Base-by-base conservation (phyloP, 2,888 invertebrate genomes). In the Abrostola triplasia region DNA sequence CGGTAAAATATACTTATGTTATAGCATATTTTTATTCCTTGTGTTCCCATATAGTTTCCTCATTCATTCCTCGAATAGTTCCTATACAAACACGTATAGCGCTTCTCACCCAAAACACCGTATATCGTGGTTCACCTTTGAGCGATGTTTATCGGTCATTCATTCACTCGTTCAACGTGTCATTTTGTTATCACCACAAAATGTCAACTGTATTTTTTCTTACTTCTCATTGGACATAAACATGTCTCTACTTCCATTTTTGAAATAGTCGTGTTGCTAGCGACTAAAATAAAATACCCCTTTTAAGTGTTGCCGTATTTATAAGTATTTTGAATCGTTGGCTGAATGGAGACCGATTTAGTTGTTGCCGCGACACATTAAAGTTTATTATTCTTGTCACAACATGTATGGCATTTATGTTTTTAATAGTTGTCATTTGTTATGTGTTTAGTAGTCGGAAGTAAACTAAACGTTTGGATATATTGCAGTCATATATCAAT, bases 321-420 rank as follows among this genome's bases (percentile, higher is more conserved):
- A 73, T 64, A 60, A n/a, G 48, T 59, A 38, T 62, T 47, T 50
- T 55, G 64, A 67, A 64, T 64, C 49, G 63, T 67, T 47, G 51
- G 42, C 8, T 68, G 64, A 71, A 71, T 73, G 66, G 56, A 65
- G 68, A 79, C 64, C 66, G 74, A 75, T 79, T 66, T 69, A 75
- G 42, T 44, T 57, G 42, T 54, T 60, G 38, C 48, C 56, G 64
- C 57, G 42, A 52, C 50, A 38, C 61, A 70, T 79, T 74, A 57
- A 62, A 51, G 76, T 79, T 77, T 72, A 79, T 76, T 73, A 69
- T 69, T 69, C 59, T 67, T 73, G 77, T 73, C 76, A 71, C 69
- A 68, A 68, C 73, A 64, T 70, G 53, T 73, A 75, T 70, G 71
- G 53, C 59, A 59, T 53, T 59, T 58, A 61, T 77, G 73, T 75